Percentiles rank a stretch among this genome's conserved stretches.
Conservation (phyloP, 2,113 vertebrate genomes). For the Calyptommatus sinebrachiatus region DNA sequence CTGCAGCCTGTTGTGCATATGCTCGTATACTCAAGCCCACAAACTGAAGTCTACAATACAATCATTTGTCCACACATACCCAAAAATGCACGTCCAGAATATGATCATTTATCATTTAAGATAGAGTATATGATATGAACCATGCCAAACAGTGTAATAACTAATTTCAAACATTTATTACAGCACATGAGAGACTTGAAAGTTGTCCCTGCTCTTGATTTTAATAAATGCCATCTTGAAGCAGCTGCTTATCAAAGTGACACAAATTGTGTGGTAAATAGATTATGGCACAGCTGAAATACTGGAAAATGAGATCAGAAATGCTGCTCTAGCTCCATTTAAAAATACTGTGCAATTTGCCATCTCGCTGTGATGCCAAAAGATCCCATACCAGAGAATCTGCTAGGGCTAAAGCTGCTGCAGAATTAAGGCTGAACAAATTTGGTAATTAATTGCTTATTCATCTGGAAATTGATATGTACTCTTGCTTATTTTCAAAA, state of each 20-base stretch:
- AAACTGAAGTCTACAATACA: neutral
- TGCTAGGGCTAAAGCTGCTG: constrained; percentile 50
- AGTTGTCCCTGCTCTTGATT: constrained; percentile 76
- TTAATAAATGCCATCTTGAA: constrained; percentile 79
- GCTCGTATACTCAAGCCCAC: neutral
- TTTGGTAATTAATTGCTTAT: neutral
- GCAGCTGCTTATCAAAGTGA: constrained; percentile 81
- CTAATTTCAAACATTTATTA: constrained; percentile 82
- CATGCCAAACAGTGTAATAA: constrained; percentile 75
- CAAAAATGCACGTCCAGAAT: constrained; percentile 31
- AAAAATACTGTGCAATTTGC: constrained; percentile 48
- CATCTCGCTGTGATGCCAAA: constrained; percentile 22
- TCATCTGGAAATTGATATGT: constrained; percentile 40
- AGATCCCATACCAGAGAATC: constrained; percentile 2
- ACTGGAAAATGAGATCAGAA: constrained; percentile 80
- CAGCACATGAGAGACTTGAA: constrained; percentile 76
- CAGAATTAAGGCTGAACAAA: neutral
- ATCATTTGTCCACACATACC: constrained; percentile 15
- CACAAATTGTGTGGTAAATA: constrained; percentile 81
- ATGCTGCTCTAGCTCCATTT: constrained; percentile 67
- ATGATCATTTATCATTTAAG: constrained; percentile 66
- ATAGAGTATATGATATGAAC: constrained; percentile 65
- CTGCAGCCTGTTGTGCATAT: neutral
- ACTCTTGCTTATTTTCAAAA: constrained; percentile 45
- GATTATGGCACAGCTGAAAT: constrained; percentile 78